Percentiles rank a stretch among this genome's conserved stretches.
These are phyloP conservation scores for Phragmatobia fuliginosa DNA, from an alignment of 2,888 invertebrate species.

Conservation along the genomic window DNA sequence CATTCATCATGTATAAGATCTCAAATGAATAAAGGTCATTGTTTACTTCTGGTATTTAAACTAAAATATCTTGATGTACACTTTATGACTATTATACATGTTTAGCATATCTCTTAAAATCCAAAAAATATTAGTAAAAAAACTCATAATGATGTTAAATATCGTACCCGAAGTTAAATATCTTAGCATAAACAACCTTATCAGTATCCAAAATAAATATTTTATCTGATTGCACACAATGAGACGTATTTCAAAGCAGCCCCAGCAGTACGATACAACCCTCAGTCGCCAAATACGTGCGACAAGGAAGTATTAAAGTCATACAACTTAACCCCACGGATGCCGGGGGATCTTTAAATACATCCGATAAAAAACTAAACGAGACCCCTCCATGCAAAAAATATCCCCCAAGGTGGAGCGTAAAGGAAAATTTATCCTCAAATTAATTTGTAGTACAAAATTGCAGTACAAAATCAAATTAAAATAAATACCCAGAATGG, in stretches of 20 bases:
- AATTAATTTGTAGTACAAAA: conserved; percentile 79
- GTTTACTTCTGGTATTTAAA: no score
- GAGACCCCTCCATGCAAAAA: conserved; percentile 74
- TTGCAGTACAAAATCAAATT: conserved; percentile 69
- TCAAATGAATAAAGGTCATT: no score
- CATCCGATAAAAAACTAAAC: conserved; percentile 85
- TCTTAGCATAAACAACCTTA: conserved; percentile 16
- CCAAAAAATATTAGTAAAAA: background rate
- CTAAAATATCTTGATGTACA: no score
- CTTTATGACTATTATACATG: no score
- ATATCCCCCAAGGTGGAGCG: conserved; percentile 72
- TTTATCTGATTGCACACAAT: conserved; percentile 37
- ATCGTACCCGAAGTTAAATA: background rate
- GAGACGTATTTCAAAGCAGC: conserved; percentile 44
- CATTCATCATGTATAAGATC: no score
- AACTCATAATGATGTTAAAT: background rate
- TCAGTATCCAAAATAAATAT: conserved; percentile 42
- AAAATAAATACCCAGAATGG: conserved; percentile 50
- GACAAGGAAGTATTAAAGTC: conserved; percentile 82
- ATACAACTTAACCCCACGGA: conserved; percentile 79
- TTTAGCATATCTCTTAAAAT: no score
- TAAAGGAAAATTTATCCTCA: conserved; percentile 85
- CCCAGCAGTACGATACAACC: conserved; percentile 43
- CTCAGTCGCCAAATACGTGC: conserved; percentile 63
- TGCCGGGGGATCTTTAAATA: conserved; percentile 76